A percentile compares a stretch with the other conserved stretches of the same genome.
These are phyloP conservation scores for Plectropomus leopardus DNA, from an alignment of 2,113 vertebrate genomes.

Conservation along the genomic window DNA sequence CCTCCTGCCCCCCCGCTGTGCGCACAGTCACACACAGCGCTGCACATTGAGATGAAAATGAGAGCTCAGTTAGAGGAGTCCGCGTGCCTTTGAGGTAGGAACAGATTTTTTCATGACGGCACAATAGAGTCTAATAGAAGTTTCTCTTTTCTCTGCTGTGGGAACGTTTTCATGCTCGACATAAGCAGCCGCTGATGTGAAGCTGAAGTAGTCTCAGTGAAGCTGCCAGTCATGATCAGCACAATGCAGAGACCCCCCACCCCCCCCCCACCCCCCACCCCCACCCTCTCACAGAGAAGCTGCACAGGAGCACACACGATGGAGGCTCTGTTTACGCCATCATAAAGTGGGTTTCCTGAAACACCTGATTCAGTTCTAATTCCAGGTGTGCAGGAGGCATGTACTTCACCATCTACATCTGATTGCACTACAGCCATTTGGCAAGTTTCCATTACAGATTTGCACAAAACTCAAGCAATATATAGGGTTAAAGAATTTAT, in stretches of 20 bases:
- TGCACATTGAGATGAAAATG: constrained; percentile 61
- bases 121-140: constrained; percentile 66
- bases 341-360: too few species aligned
- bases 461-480: too few species aligned
- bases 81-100: constrained; percentile 49
- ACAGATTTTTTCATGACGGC: constrained; percentile 44
- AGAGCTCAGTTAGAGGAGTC: constrained; percentile 39
- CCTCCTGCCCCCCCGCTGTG: constrained; percentile 27
- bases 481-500: too few species aligned
- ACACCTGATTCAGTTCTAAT: too few species aligned
- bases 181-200: constrained; percentile 69
- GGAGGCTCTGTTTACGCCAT: not conserved
- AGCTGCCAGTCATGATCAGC: constrained; percentile 19
- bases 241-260: constrained; percentile 9
- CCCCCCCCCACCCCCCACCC: constrained; percentile 7
- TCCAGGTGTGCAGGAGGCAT: too few species aligned
- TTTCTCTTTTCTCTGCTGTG: not conserved
- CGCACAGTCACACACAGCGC: constrained; percentile 16
- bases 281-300: constrained; percentile 15
- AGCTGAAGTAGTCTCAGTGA: constrained; percentile 57
- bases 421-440: too few species aligned
- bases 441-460: too few species aligned
- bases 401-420: too few species aligned
- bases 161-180: constrained; percentile 61
- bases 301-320: not conserved